Conservation (phyloP, 2,113 vertebrate genomes). For the Lontra canadensis region DNA sequence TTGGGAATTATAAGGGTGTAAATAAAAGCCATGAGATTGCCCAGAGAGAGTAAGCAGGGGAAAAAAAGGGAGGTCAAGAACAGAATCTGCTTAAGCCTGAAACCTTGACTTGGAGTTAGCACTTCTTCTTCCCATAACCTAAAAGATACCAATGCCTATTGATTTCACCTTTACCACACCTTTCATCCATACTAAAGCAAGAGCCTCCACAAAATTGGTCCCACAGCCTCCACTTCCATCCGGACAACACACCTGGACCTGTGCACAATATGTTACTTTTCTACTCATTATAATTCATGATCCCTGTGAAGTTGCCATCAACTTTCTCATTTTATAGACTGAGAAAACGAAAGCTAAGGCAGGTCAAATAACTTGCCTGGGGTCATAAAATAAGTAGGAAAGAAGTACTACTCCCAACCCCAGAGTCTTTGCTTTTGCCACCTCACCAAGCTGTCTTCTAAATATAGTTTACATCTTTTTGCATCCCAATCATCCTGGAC, state of each 20-base stretch:
- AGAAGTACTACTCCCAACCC: background rate
- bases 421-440: background rate
- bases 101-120: background rate
- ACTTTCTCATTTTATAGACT: background rate
- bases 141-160: background rate
- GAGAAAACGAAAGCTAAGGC: background rate
- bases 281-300: background rate
- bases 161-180: background rate
- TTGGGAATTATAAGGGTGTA: background rate
- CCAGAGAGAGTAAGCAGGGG: background rate
- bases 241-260: background rate
- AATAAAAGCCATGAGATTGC: background rate
- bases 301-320: background rate
- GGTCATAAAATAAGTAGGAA: background rate
- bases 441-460: background rate
- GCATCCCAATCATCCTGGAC: background rate
- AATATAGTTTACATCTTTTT: background rate
- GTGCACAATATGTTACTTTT: background rate
- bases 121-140: background rate
- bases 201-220: background rate
- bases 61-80: constrained; percentile 6
- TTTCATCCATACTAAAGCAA: background rate
- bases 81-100: background rate
- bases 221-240: background rate
- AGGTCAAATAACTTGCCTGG: background rate